These are phyloP conservation scores for Mastomys natalensis DNA, from an alignment of 2,113 vertebrate genomes.

Conservation along the genomic window DNA sequence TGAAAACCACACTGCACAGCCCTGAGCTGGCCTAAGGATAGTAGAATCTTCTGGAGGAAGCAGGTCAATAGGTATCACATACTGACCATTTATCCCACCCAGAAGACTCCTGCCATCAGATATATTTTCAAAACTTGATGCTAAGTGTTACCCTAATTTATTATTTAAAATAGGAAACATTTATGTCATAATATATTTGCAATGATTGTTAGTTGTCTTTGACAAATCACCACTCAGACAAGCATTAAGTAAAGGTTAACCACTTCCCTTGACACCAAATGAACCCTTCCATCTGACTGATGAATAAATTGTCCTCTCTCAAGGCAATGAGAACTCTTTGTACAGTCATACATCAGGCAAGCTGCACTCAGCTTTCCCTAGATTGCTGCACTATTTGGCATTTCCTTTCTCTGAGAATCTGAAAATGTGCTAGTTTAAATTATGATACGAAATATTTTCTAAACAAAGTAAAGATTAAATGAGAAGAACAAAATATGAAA, in stretches of 20 bases:
- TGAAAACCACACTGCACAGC: neutral
- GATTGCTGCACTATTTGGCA: neutral
- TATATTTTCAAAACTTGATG: slow-evolving; percentile 15
- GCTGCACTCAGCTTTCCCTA: neutral
- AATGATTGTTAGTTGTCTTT: slow-evolving; percentile 35
- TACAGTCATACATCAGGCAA: neutral
- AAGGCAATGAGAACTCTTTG: neutral
- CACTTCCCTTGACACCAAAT: neutral
- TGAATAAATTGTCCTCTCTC: neutral
- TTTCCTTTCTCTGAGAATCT: slow-evolving; percentile 8
- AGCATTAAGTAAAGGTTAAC: slow-evolving; percentile 26
- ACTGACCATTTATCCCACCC: slow-evolving; percentile 4
- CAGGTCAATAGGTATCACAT: neutral
- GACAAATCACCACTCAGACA: slow-evolving; percentile 44
- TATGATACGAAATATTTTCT: neutral
- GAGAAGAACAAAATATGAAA: neutral
- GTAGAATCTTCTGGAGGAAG: neutral
- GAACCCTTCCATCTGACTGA: slow-evolving; percentile 1
- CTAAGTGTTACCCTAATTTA: slow-evolving; percentile 1
- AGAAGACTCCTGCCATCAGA: neutral
- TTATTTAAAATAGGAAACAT: slow-evolving; percentile 54
- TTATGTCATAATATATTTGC: slow-evolving; percentile 34
- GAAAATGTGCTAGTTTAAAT: neutral
- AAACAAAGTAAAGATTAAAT: neutral
- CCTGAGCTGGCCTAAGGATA: neutral